These are phyloP conservation scores for Sebastes oblongus DNA, from an alignment of 2,797 vertebrate genomes.

Conservation along the genomic window DNA sequence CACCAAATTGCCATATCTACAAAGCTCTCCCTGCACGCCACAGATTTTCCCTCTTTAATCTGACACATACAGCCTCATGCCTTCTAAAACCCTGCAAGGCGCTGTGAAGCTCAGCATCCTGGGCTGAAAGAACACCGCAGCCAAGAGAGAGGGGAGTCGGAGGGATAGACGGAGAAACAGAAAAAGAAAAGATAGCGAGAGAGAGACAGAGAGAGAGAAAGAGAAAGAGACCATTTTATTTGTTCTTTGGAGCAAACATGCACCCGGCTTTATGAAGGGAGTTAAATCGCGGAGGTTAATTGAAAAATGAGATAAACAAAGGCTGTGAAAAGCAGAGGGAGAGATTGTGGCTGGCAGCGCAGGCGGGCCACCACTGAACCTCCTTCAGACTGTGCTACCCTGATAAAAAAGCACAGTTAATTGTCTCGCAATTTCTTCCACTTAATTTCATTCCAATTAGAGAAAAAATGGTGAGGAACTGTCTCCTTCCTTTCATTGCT, in stretches of 20 bases:
- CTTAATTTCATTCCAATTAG: constrained; percentile 91
- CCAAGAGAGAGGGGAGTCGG: constrained; percentile 59
- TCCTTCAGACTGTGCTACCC: constrained; percentile 79
- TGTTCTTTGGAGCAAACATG: constrained; percentile 89
- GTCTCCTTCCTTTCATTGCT: constrained; percentile 81
- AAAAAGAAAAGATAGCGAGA: constrained; percentile 46
- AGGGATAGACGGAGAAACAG: constrained; percentile 50
- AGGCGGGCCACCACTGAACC: constrained; percentile 80
- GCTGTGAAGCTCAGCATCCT: constrained; percentile 79
- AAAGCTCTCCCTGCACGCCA: constrained; percentile 77
- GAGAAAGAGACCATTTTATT: constrained; percentile 79
- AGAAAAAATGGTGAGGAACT: constrained; percentile 78
- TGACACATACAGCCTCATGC: constrained; percentile 80
- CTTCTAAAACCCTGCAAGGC: constrained; percentile 78
- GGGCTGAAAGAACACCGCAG: constrained; percentile 76
- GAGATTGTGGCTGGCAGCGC: constrained; percentile 86
- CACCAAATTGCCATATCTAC: constrained; percentile 79
- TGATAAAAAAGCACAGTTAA: constrained; percentile 86
- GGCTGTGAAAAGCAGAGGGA: constrained; percentile 85
- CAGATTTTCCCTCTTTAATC: constrained; percentile 80
- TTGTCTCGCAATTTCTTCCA: constrained; percentile 92
- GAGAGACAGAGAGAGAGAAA: constrained; percentile 10
- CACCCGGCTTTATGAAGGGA: constrained; percentile 83
- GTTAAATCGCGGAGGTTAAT: constrained; percentile 94
- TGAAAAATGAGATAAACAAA: constrained; percentile 97